Evolutionary conservation across 1,140 invertebrate species (phyloP).

Genomic region (Cotesia vestalis): DNA sequence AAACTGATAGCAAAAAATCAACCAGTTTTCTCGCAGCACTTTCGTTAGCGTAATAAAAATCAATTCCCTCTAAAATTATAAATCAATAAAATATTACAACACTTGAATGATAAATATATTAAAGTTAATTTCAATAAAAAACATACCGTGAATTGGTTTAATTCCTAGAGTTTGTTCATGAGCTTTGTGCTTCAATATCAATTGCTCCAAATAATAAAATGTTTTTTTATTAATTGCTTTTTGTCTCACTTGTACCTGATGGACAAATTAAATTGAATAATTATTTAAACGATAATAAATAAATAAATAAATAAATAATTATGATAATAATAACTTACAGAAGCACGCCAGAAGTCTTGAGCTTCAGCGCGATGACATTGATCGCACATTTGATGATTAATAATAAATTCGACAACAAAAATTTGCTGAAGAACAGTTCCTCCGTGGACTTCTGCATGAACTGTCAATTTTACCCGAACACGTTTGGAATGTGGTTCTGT

Average conservation of each 20-base stretch:
- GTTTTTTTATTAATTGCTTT: conserved; percentile 96
- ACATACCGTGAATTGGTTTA: conserved; percentile 87
- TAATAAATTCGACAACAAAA: conserved; percentile 93
- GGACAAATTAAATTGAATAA: conserved; percentile 32
- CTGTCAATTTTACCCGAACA: conserved; percentile 95
- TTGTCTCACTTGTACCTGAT: conserved; percentile 83
- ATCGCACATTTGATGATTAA: conserved; percentile 95
- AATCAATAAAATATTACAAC: conserved; percentile 29
- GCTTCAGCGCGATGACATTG: conserved; percentile 97
- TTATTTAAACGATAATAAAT: conserved; percentile 33
- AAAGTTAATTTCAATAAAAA: conserved; percentile 26
- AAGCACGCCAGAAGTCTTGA: conserved; percentile 96
- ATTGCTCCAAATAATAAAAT: conserved; percentile 97
- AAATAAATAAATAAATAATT: conserved; percentile 7
- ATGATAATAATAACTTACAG: conserved; percentile 67
- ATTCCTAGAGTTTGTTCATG: conserved; percentile 93
- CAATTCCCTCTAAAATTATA: conserved; percentile 83
- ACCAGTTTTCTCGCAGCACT: conserved; percentile 94
- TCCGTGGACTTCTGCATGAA: conserved; percentile 93
- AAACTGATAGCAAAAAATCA: conserved; percentile 88
- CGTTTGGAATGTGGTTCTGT: conserved; percentile 99
- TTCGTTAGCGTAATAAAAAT: conserved; percentile 94
- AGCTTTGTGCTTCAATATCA: conserved; percentile 95
- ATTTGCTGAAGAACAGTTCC: conserved; percentile 88
- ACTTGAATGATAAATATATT: conserved; percentile 23